Percentiles rank a stretch among this genome's conserved stretches.
Conservation (phyloP, 2,797 vertebrate species). For the Aldrovandia affinis region DNA sequence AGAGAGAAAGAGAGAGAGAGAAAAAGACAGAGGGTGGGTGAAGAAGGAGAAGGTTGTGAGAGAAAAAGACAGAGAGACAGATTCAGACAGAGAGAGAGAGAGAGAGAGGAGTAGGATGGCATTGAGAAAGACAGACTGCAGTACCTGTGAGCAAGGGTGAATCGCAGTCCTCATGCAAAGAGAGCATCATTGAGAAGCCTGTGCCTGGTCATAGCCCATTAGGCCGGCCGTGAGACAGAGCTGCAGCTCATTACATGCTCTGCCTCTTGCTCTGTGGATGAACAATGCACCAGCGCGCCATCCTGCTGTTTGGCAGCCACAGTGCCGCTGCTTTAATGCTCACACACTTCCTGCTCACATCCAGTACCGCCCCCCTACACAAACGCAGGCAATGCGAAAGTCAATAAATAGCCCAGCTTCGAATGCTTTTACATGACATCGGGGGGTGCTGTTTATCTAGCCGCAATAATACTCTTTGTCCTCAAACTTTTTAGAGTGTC, state of each 20-base stretch:
- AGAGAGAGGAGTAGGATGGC: not conserved
- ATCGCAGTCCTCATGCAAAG: conserved; percentile 37
- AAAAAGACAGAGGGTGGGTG: not conserved
- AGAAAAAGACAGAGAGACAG: conserved; percentile 40
- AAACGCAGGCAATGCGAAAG: not conserved
- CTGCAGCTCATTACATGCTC: conserved; percentile 81
- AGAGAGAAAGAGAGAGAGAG: not conserved
- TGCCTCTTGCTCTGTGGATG: conserved; percentile 77
- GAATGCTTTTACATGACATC: not conserved
- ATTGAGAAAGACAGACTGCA: conserved; percentile 15
- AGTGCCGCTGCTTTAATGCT: conserved; percentile 30
- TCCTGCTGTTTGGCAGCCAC: conserved; percentile 68
- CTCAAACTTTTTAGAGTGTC: not conserved
- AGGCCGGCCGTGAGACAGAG: conserved; percentile 69
- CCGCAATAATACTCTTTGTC: not conserved
- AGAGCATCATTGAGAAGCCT: conserved; percentile 53
- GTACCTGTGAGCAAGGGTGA: conserved; percentile 41
- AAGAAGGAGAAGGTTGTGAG: not conserved
- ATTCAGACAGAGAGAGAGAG: conserved; percentile 40
- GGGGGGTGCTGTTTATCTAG: not conserved
- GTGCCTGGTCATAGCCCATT: conserved; percentile 76
- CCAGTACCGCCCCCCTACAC: not conserved
- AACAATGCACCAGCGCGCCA: conserved; percentile 79
- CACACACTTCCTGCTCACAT: not conserved
- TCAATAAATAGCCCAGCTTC: not conserved